phyloP scores from a whole-genome alignment of 2,888 invertebrate species.

The Dilophus febrilis region DNA sequence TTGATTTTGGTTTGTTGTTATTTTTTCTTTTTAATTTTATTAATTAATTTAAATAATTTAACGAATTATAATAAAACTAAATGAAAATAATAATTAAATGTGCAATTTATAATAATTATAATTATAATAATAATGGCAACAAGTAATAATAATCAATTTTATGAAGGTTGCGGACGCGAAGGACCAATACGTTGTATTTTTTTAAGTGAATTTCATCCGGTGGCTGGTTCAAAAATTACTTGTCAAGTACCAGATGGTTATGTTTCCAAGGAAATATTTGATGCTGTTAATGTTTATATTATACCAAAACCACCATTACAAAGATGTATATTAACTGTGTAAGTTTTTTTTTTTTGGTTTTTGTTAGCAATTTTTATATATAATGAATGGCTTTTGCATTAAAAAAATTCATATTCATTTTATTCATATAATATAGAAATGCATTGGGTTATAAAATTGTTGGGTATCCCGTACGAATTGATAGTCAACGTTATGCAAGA shows the following conservation, averaged over 20 bases:
- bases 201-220: conserved; percentile 57
- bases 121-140: too few relatives aligned
- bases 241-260: conserved; percentile 82
- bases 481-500: conserved; percentile 72
- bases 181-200: conserved; percentile 70
- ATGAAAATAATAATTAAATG: too few relatives aligned
- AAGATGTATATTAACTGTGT: conserved; percentile 80
- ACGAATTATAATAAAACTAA: too few relatives aligned
- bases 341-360: conserved; percentile 27
- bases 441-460: conserved; percentile 69
- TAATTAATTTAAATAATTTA: too few relatives aligned
- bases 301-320: conserved; percentile 89
- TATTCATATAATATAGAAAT: conserved; percentile 28
- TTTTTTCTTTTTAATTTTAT: too few relatives aligned
- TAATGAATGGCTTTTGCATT: neutral
- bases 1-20: too few relatives aligned
- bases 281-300: conserved; percentile 83
- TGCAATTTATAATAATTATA: too few relatives aligned
- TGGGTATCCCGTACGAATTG: conserved; percentile 82
- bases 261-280: conserved; percentile 84
- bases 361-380: conserved; percentile 1
- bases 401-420: neutral
- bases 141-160: conserved; percentile 21
- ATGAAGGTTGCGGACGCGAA: conserved; percentile 48
- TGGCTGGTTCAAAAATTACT: conserved; percentile 67